Percentiles rank a stretch among this genome's conserved stretches.
Conservation (phyloP, 2,888 invertebrate species). For the Bembecia ichneumoniformis region DNA sequence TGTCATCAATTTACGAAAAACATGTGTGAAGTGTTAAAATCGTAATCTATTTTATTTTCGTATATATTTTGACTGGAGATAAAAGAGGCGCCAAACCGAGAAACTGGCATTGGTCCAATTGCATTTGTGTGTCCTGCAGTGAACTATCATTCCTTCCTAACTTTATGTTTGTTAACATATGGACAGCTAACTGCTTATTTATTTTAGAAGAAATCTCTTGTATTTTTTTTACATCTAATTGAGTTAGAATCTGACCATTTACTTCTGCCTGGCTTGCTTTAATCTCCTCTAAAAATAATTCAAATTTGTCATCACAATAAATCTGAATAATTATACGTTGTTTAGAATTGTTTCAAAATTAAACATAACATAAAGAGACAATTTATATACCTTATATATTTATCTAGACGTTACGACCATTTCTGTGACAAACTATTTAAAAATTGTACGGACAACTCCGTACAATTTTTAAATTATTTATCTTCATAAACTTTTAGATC, state of each 20-base stretch:
- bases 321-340: no score
- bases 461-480: no score
- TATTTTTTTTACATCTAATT: background rate
- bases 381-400: no score
- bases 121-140: conserved; percentile 36
- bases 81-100: conserved; percentile 40
- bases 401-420: no score
- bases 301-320: no score
- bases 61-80: conserved; percentile 34
- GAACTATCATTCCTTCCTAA: conserved; percentile 28
- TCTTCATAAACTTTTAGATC: no score
- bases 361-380: no score
- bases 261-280: no score
- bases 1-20: conserved; percentile 12
- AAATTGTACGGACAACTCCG: no score
- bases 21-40: conserved; percentile 43
- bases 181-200: conserved; percentile 11
- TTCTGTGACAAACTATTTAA: no score
- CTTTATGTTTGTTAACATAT: conserved; percentile 49
- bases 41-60: conserved; percentile 42
- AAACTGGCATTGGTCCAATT: conserved; percentile 47
- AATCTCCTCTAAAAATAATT: no score
- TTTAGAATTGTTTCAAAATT: no score
- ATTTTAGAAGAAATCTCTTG: background rate
- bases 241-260: background rate